Conservation (phyloP, 2,888 invertebrate genomes). For the Tetropium fuscum region DNA sequence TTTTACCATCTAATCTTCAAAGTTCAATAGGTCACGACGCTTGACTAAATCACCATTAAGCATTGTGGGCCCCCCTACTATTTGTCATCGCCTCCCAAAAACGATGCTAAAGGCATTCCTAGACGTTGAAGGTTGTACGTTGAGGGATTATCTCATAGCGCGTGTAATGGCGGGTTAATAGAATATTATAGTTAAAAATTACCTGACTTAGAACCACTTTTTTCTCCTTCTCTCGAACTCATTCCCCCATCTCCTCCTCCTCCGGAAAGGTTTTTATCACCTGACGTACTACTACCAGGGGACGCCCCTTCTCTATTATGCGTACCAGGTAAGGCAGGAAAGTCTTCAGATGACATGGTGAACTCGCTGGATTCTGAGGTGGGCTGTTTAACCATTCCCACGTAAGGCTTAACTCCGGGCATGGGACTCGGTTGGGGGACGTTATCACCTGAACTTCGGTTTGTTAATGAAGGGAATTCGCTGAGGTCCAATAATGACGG, state of each 20-base stretch:
- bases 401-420: slow-evolving; percentile 94
- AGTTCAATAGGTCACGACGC: too few relatives aligned
- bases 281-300: slow-evolving; percentile 67
- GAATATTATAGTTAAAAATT: too few relatives aligned
- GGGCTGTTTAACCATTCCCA: slow-evolving; percentile 92
- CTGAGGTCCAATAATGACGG: slow-evolving; percentile 91
- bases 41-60: too few relatives aligned
- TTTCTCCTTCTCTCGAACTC: slow-evolving; percentile 55
- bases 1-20: too few relatives aligned
- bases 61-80: too few relatives aligned
- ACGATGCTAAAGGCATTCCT: too few relatives aligned
- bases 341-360: slow-evolving; percentile 99
- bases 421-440: slow-evolving; percentile 86
- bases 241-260: slow-evolving; percentile 54
- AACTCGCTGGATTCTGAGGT: slow-evolving; percentile 93
- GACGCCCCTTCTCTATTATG: slow-evolving; percentile 78
- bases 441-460: slow-evolving; percentile 81
- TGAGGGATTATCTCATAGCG: too few relatives aligned
- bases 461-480: slow-evolving; percentile 93
- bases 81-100: too few relatives aligned
- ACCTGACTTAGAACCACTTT: slow-evolving; percentile 58
- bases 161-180: too few relatives aligned
- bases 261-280: slow-evolving; percentile 49
- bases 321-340: slow-evolving; percentile 98
- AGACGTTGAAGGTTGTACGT: too few relatives aligned